A percentile compares a stretch with the other conserved stretches of the same genome.
These are phyloP conservation scores for Scolopax bukidnonensis DNA, from an alignment of 2,797 vertebrate genomes.

Conservation along the genomic window DNA sequence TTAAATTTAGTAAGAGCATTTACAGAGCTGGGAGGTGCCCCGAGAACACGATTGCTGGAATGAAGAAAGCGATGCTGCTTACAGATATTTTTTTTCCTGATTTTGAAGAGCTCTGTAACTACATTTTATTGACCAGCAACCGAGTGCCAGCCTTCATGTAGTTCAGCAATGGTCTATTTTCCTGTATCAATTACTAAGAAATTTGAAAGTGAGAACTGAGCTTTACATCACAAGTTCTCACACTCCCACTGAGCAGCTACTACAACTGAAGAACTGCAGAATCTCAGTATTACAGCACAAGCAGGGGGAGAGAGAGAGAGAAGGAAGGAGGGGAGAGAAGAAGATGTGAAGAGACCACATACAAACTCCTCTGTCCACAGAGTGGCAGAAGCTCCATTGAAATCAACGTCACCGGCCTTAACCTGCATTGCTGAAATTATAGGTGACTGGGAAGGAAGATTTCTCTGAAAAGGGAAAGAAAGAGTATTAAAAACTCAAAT, in stretches of 20 bases:
- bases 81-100: background rate
- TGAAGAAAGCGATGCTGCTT: background rate
- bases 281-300: background rate
- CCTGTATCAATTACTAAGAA: conserved; percentile 3
- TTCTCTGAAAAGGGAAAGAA: background rate
- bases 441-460: background rate
- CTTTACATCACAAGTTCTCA: conserved; percentile 58
- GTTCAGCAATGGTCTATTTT: background rate
- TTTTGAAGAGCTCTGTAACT: background rate
- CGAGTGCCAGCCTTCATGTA: background rate
- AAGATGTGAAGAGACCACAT: background rate
- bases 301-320: too few species aligned
- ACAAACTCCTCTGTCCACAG: conserved; percentile 33
- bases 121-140: background rate
- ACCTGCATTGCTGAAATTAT: background rate
- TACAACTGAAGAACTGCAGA: conserved; percentile 4
- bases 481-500: background rate
- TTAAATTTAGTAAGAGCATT: background rate
- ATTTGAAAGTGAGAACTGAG: conserved; percentile 29
- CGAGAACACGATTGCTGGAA: background rate
- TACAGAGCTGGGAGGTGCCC: background rate
- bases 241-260: conserved; percentile 57
- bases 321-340: background rate
- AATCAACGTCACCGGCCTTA: background rate
- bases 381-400: conserved; percentile 54